phyloP scores from a whole-genome alignment of 23 tunicate genomes.

The Corella eumyota region DNA sequence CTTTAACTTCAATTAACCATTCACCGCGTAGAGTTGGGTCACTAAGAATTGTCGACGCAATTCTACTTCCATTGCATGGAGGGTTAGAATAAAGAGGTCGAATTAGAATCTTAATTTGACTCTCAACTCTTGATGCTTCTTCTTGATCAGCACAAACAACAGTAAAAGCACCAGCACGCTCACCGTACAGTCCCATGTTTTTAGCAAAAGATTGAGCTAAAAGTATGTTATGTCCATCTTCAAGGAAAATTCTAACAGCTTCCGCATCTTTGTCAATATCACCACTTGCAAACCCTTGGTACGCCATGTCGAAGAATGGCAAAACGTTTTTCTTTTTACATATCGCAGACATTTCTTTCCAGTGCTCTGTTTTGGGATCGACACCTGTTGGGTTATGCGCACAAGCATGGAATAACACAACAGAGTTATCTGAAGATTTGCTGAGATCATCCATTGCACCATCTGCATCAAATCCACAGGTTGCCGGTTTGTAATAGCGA shows the following conservation, averaged over 20 bases:
- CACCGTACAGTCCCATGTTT: conserved; percentile 97
- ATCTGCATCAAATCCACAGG: conserved; percentile 90
- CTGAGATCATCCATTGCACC: conserved; percentile 82
- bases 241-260: conserved; percentile 72
- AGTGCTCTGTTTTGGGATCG: conserved; percentile 82
- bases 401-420: conserved; percentile 92
- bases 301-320: conserved; percentile 94
- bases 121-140: conserved; percentile 91
- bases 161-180: conserved; percentile 85
- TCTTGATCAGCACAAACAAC: conserved; percentile 81
- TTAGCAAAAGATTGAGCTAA: conserved; percentile 92
- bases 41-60: conserved; percentile 61
- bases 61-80: conserved; percentile 92
- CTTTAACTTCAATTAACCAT: conserved; percentile 77
- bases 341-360: conserved; percentile 82
- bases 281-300: conserved; percentile 95
- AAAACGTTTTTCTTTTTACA: conserved; percentile 55
- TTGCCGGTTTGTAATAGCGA: conserved; percentile 76
- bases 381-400: conserved; percentile 99
- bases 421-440: conserved; percentile 64
- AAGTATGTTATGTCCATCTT: conserved; percentile 81
- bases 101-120: conserved; percentile 84
- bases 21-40: conserved; percentile 46
- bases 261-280: conserved; percentile 82
- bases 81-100: conserved; percentile 98